Conservation (phyloP, 2,797 vertebrate genomes). For the Pipistrellus pipistrellus region DNA sequence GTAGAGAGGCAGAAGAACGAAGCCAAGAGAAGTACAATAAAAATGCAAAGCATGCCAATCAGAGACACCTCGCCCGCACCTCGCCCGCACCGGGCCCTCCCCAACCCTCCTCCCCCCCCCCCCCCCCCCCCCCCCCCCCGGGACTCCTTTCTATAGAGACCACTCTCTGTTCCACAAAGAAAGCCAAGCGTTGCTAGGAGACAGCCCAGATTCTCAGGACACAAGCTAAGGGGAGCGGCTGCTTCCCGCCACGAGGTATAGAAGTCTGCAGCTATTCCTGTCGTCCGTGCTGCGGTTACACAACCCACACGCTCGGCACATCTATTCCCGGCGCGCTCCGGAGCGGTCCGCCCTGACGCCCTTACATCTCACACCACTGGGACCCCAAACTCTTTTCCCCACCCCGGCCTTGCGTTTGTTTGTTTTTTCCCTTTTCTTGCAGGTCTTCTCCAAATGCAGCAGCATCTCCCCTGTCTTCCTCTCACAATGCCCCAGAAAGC, state of each 20-base stretch:
- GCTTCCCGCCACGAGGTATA: slow-evolving; percentile 53
- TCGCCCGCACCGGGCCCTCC: neutral
- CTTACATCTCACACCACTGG: neutral
- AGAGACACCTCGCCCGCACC: slow-evolving; percentile 41
- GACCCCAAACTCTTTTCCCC: neutral
- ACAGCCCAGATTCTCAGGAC: slow-evolving; percentile 73
- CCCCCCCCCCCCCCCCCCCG: neutral
- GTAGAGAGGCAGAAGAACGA: slow-evolving; percentile 10
- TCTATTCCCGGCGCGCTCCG: neutral
- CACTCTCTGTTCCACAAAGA: slow-evolving; percentile 76
- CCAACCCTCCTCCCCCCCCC: slow-evolving; percentile 52
- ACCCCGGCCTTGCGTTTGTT: neutral
- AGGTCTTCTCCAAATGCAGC: neutral
- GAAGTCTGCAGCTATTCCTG: slow-evolving; percentile 52
- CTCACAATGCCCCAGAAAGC: neutral
- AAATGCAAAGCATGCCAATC: slow-evolving; percentile 33
- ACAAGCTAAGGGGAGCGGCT: neutral
- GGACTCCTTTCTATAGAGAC: slow-evolving; percentile 77
- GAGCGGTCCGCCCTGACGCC: neutral
- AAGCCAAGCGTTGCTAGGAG: slow-evolving; percentile 75
- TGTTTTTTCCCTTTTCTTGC: neutral
- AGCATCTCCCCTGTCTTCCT: neutral
- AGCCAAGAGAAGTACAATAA: slow-evolving; percentile 72
- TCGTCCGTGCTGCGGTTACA: neutral
- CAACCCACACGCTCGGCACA: neutral